phyloP scores from a whole-genome alignment of 2,113 vertebrate species.

The Mohoua ochrocephala region DNA sequence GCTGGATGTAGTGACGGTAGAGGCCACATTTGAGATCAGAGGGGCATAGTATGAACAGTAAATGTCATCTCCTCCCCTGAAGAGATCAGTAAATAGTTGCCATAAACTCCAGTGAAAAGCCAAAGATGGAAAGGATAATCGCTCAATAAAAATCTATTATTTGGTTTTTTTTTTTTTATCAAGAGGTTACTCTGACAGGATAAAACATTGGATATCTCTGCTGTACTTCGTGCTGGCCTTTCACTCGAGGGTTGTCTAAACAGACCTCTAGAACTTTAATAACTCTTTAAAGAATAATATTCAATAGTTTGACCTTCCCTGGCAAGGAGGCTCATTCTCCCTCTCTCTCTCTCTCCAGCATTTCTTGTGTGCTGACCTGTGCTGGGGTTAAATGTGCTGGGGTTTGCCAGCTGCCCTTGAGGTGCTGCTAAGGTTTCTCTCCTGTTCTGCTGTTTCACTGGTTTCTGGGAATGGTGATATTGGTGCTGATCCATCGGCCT shows the following conservation, averaged over 20 bases:
- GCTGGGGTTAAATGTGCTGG: not conserved
- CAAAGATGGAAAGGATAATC: not conserved
- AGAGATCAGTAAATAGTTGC: conserved; percentile 19
- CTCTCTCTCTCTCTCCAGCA: not conserved
- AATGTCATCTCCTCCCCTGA: conserved; percentile 26
- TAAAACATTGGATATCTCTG: not conserved
- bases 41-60: not conserved
- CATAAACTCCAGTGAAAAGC: not conserved
- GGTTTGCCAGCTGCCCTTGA: not conserved
- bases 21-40: not conserved
- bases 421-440: not conserved
- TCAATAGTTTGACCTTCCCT: not conserved
- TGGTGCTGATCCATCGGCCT: not conserved
- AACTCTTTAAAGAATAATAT: not conserved
- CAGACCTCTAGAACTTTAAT: not conserved
- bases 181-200: not conserved
- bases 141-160: not conserved
- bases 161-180: not conserved
- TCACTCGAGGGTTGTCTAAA: not conserved
- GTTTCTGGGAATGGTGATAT: not conserved
- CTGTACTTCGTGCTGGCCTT: not conserved
- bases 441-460: not conserved
- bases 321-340: not conserved
- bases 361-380: not conserved
- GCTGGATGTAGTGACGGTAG: not conserved